Evolutionary conservation across 2,113 vertebrate species (phyloP), one percentile per base, ranked within the genome.

Genomic region (Cyanistes caeruleus): DNA sequence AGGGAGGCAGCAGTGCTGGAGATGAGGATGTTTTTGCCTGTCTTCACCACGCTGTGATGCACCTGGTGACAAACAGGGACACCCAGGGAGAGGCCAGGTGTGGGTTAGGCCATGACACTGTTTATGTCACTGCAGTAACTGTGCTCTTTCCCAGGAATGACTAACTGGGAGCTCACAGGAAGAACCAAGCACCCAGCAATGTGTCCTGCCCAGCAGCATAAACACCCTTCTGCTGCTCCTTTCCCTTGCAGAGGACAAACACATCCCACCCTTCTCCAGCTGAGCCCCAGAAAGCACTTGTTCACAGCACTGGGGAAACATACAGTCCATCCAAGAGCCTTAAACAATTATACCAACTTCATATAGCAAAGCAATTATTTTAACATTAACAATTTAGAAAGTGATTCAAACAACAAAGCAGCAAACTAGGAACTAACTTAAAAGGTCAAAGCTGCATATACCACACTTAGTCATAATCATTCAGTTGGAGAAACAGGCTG

Each of bases 101-200:
- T 9, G 43, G 44, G 30, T 35, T 5, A 52, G 49, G 67, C 70
- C 46, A 28, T 0, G 24, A 39, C 75, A 64, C 35, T 56, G 83
- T 35, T 11, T 28, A 0, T 8, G 46, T 23, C 22, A 0, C 77
- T 55, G 46, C 77, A 43, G 46, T 3, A 13, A 44, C 31, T 0
- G 1, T 22, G 77, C 52, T 48, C 58, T 25, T 51, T 22, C n/a
- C 78, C 44, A 24, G 48, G 15, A 72, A 44, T n/a, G 90, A 85
- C 58, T 87, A 72, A 91, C 0, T 6, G 58, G 74, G 65, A 90
- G 51, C 5, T 21, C 28, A 51, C 3, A 52, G 60, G 60, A 43
- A 67, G 0, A 67, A 43, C 37, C 46, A 6, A n/a, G 68, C 46
- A 58, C 35, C 24, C 67, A 41, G 56, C 41, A 20, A 39, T 5